A percentile compares a stretch with the other conserved stretches of the same genome.
These are phyloP conservation scores for Rhynchotus rufescens DNA, from an alignment of 2,797 vertebrate genomes.

Conservation along the genomic window DNA sequence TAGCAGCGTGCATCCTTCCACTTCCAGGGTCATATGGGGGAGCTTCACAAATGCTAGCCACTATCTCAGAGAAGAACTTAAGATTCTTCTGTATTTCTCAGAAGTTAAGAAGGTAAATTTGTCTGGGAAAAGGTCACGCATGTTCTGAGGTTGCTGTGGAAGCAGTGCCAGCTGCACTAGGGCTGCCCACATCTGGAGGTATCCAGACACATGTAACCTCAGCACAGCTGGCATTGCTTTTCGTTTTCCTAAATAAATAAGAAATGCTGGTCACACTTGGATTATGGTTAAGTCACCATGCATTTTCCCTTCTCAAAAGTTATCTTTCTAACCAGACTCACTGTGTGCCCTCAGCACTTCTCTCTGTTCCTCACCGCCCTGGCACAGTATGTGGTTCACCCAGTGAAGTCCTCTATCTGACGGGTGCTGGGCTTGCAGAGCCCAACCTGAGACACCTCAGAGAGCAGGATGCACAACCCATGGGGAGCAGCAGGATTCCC, in stretches of 20 bases:
- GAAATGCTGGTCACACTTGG: not conserved
- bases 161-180: not conserved
- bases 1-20: not conserved
- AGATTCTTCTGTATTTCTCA: not conserved
- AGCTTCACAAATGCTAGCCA: not conserved
- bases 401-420: not conserved
- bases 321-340: not conserved
- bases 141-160: not conserved
- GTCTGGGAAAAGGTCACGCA: conserved; percentile 21
- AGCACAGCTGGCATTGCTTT: not conserved
- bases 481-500: not conserved
- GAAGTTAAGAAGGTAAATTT: not conserved
- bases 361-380: not conserved
- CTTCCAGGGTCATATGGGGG: not conserved
- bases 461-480: not conserved
- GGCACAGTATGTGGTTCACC: not conserved
- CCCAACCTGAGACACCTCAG: not conserved
- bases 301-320: not conserved
- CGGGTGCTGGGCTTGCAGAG: not conserved
- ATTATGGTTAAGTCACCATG: not conserved
- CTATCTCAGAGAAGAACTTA: not conserved
- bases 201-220: not conserved
- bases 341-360: not conserved
- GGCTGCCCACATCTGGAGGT: not conserved
- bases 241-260: not conserved